Base-by-base conservation (phyloP, 1,140 invertebrate species). In the Cotesia glomerata region DNA sequence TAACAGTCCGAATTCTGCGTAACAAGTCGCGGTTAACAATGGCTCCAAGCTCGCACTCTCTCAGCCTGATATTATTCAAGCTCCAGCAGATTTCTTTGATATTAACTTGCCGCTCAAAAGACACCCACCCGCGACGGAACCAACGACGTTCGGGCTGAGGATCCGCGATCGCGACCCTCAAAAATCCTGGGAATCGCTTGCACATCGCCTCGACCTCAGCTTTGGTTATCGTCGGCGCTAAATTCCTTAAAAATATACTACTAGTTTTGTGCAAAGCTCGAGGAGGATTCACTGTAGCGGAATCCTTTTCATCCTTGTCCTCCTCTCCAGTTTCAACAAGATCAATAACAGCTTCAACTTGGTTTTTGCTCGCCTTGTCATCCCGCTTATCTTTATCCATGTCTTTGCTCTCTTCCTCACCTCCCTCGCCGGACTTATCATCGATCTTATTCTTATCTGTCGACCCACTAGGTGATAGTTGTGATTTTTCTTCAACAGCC, bases 31-130 rank as follows among this genome's bases (percentile, higher is more conserved):
- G 90, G 84, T 98, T 98, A 0, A 98, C 94, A 78, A 97, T 97
- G 2, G 94, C 97, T 54, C 96, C 95, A 74, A 98, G 89, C 89
- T 99, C 95, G 88, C 95, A 93, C 85, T 99, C 94, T 52, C 95
- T 89, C 32, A 98, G 84, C 78, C 95, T 88, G 73, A 98, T 97
- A 79, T 97, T 98, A 81, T 99, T 99, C 8, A 99, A 89, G 84
- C 96, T 97, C 97, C 97, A 99, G 85, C 98, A 99, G 72, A 99
- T 99, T 85, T 99, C 97, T 85, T 99, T 99, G 73, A 99, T 99
- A 83, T 99, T 99, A 5, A 99, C 97, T 81, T 97, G 93, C 51
- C 96, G 88, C 77, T 97, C 94, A 87, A 99, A 99, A 0, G 98
- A 99, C 4, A 99, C 97, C 98, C 98, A 99, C 54, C 97, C 98